A percentile compares a stretch with the other conserved stretches of the same genome.
Evolutionary conservation across 2,113 vertebrate species (phyloP).

Genomic region (Tupaia tana): DNA sequence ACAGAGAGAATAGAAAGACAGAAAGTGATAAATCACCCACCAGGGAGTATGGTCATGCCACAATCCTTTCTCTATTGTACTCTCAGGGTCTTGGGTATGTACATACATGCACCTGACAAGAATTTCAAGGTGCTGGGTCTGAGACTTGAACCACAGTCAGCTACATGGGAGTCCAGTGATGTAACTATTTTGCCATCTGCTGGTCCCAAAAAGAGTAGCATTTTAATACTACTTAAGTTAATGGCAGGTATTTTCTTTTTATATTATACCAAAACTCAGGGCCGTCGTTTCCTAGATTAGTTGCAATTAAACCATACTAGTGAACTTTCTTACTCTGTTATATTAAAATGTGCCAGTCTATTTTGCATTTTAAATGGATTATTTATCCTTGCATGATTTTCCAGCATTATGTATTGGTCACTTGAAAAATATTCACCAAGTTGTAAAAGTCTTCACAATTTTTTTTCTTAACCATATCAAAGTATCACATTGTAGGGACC

Average conservation of each 20-base stretch:
- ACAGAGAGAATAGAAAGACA: too few species aligned
- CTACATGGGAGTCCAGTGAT: too few species aligned
- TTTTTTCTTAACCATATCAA: constrained; percentile 30
- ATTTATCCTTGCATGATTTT: constrained; percentile 32
- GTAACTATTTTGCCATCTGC: too few species aligned
- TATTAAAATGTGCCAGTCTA: neutral
- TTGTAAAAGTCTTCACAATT: constrained; percentile 32
- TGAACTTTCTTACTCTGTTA: neutral
- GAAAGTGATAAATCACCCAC: too few species aligned
- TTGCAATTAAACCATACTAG: neutral
- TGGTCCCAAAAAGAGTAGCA: neutral
- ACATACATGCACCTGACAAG: too few species aligned
- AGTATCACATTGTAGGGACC: neutral
- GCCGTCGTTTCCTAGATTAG: neutral
- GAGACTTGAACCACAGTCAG: too few species aligned
- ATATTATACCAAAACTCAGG: neutral
- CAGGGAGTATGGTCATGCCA: too few species aligned
- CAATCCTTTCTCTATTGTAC: too few species aligned
- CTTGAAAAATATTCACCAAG: constrained; percentile 2
- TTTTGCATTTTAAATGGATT: neutral
- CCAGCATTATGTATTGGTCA: neutral
- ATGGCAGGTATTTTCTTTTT: constrained; percentile 4
- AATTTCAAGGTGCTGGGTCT: too few species aligned
- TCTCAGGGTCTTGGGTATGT: too few species aligned
- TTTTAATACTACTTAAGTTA: constrained; percentile 14